Evolutionary conservation across 2,888 invertebrate species (phyloP).

Genomic region (Zaprionus lineosus): DNA sequence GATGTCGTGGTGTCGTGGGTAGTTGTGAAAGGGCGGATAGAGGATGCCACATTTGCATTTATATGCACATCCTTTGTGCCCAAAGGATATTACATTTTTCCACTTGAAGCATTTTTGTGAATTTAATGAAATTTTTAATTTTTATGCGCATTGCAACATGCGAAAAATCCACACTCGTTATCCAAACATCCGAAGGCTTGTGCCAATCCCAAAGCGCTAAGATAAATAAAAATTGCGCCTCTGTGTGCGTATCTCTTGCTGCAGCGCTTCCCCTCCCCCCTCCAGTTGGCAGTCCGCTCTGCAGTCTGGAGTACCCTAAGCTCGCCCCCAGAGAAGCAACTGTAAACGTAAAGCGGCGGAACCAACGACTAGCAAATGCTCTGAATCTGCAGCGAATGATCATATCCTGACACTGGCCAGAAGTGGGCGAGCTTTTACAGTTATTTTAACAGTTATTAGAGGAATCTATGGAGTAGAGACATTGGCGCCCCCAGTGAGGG

Average conservation of each 20-base stretch:
- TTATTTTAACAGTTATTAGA: too few relatives aligned
- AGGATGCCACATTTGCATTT: constrained; percentile 55
- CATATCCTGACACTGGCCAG: too few relatives aligned
- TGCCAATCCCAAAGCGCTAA: constrained; percentile 51
- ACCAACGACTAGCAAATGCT: background rate
- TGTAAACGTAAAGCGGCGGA: constrained; percentile 12
- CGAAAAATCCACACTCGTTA: too few relatives aligned
- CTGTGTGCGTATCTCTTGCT: background rate
- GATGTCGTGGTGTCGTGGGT: too few relatives aligned
- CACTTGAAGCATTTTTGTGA: constrained; percentile 77
- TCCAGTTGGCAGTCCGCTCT: too few relatives aligned
- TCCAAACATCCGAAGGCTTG: constrained; percentile 2
- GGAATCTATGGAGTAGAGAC: background rate
- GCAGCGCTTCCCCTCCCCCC: background rate
- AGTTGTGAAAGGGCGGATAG: too few relatives aligned
- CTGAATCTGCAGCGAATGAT: too few relatives aligned
- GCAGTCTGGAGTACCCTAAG: too few relatives aligned
- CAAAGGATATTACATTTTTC: constrained; percentile 79
- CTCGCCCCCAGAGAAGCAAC: constrained; percentile 28
- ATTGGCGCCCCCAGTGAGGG: background rate
- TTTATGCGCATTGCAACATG: constrained; percentile 58
- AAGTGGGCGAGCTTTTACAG: too few relatives aligned
- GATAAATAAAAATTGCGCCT: constrained; percentile 29
- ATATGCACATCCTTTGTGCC: constrained; percentile 75
- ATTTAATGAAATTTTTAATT: constrained; percentile 78